Conservation (phyloP, 2,797 vertebrate species). For the Phalloptychus januarius region DNA sequence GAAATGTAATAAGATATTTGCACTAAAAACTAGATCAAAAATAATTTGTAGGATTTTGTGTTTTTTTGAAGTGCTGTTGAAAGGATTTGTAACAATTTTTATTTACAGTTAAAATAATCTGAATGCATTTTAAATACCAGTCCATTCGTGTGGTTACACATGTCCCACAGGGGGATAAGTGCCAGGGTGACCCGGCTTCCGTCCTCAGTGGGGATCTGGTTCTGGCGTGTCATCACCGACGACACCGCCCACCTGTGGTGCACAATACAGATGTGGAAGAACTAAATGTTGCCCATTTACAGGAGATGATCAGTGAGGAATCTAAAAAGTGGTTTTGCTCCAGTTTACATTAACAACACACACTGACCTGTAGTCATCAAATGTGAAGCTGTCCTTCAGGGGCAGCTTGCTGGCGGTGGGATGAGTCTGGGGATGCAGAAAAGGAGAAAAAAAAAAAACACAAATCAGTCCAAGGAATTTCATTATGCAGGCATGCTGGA, state of each 20-base stretch:
- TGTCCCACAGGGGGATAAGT: slow-evolving; percentile 97
- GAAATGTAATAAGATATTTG: too few species aligned
- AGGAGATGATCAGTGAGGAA: background rate
- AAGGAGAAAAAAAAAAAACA: slow-evolving; percentile 53
- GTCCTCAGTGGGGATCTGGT: slow-evolving; percentile 97
- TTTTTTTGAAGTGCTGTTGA: background rate
- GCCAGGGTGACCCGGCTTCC: slow-evolving; percentile 94
- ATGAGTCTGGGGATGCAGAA: slow-evolving; percentile 88
- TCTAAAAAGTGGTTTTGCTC: background rate
- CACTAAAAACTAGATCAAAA: too few species aligned
- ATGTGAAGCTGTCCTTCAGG: slow-evolving; percentile 97
- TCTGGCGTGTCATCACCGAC: slow-evolving; percentile 98
- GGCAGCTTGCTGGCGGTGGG: slow-evolving; percentile 95
- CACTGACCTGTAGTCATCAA: slow-evolving; percentile 98
- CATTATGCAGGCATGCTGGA: slow-evolving; percentile 81
- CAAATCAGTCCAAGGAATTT: slow-evolving; percentile 89
- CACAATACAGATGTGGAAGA: background rate
- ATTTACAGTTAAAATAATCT: background rate
- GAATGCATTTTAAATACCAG: slow-evolving; percentile 81
- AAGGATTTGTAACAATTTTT: background rate
- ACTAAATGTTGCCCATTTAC: background rate
- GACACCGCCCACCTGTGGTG: slow-evolving; percentile 94
- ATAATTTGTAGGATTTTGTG: too few species aligned
- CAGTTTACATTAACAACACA: slow-evolving; percentile 18
- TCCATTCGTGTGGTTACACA: slow-evolving; percentile 98